These are phyloP conservation scores for Pangasianodon hypophthalmus DNA, from an alignment of 2,113 vertebrate genomes.

Conservation along the genomic window DNA sequence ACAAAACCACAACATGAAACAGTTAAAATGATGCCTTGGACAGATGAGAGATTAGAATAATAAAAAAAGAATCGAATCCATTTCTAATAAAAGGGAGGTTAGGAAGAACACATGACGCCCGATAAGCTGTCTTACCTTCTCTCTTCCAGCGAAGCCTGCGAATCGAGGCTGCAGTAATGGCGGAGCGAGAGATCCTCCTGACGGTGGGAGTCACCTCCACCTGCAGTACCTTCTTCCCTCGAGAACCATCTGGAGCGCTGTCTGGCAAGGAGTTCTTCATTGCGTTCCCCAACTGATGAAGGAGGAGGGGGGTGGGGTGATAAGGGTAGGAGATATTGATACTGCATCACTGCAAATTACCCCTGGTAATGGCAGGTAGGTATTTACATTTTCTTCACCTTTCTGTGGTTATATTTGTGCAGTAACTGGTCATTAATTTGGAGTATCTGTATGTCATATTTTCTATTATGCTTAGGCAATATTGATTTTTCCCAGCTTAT, in stretches of 20 bases:
- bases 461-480: neutral
- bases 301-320: neutral
- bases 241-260: conserved; percentile 83
- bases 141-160: conserved; percentile 96
- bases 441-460: neutral
- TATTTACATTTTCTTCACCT: neutral
- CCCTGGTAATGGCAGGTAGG: neutral
- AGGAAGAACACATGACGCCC: neutral
- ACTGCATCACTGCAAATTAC: neutral
- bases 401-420: neutral
- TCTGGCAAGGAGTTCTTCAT: conserved; percentile 95
- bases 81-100: neutral
- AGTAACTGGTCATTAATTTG: neutral
- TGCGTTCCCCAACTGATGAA: conserved; percentile 88
- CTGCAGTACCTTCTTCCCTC: conserved; percentile 91
- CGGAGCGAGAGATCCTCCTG: conserved; percentile 90
- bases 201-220: conserved; percentile 95
- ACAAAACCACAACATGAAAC: neutral
- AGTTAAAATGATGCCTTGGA: neutral
- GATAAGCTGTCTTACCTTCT: conserved; percentile 81
- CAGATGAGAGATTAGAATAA: neutral
- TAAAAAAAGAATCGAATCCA: neutral
- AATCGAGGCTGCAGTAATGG: conserved; percentile 96
- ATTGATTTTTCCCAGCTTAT: neutral
- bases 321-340: neutral